phyloP scores from a whole-genome alignment of 2,113 vertebrate species.

The Columba janthina region DNA sequence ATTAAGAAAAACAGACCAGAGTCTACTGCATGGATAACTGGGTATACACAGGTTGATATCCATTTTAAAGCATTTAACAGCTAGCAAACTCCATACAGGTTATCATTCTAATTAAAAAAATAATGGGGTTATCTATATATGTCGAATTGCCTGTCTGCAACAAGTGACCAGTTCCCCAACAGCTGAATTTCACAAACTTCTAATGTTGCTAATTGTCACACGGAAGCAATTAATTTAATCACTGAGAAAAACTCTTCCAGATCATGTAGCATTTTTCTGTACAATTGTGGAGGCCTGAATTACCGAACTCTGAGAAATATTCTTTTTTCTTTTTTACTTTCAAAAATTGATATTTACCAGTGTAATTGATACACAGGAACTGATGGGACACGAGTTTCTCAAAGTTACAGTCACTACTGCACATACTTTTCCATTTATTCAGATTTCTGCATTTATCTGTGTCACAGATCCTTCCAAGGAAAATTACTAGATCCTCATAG shows the following conservation, averaged over 20 bases:
- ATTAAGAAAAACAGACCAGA: slow-evolving; percentile 14
- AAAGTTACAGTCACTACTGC: background rate
- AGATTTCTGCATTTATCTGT: slow-evolving; percentile 42
- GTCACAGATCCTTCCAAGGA: slow-evolving; percentile 30
- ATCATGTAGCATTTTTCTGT: background rate
- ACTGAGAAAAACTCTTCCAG: background rate
- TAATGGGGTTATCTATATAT: background rate
- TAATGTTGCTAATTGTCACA: background rate
- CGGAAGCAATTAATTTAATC: background rate
- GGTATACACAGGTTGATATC: background rate
- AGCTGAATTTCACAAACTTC: background rate
- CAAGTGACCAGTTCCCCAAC: background rate
- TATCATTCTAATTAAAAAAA: background rate
- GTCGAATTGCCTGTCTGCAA: background rate
- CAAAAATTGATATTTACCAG: background rate
- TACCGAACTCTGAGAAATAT: background rate
- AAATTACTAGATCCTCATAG: slow-evolving; percentile 19
- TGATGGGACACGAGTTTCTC: background rate
- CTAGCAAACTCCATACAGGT: background rate
- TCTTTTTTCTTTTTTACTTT: background rate
- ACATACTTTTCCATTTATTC: background rate
- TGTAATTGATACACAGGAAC: background rate
- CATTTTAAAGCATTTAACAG: background rate
- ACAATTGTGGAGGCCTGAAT: background rate
- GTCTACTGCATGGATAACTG: background rate